Conservation (phyloP, 2,113 vertebrate species). For the Macquaria australasica region DNA sequence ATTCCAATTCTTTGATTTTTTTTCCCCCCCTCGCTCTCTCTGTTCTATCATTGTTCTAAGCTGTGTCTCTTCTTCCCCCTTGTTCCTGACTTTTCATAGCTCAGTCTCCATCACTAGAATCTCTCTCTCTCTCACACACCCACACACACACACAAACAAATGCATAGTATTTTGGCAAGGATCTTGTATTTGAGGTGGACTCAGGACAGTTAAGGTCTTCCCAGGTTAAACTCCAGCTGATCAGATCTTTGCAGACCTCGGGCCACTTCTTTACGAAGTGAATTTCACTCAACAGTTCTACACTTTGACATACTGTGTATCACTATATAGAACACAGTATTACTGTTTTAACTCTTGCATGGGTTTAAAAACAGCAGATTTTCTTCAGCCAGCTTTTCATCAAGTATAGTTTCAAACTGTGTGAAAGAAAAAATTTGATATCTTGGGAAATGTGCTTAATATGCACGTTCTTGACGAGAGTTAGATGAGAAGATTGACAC, state of each 20-base stretch:
- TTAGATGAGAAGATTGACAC: too few species aligned
- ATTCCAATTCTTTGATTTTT: constrained; percentile 93
- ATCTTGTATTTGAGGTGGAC: constrained; percentile 1
- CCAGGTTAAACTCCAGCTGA: constrained; percentile 15
- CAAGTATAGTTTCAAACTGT: neutral
- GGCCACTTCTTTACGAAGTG: neutral
- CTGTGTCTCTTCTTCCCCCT: constrained; percentile 60
- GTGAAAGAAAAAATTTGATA: neutral
- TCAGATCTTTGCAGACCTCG: neutral
- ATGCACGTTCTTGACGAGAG: neutral
- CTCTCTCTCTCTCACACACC: constrained; percentile 8
- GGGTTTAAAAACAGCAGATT: neutral
- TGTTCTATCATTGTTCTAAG: constrained; percentile 76
- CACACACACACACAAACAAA: neutral
- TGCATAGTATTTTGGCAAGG: constrained; percentile 1
- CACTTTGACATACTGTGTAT: neutral
- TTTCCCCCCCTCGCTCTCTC: constrained; percentile 68
- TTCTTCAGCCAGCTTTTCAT: neutral
- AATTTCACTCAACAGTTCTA: neutral
- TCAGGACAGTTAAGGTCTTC: constrained; percentile 12
- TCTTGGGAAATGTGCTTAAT: neutral
- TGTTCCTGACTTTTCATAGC: constrained; percentile 20
- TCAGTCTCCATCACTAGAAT: constrained; percentile 48
- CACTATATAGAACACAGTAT: neutral
- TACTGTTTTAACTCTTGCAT: neutral